These are phyloP conservation scores for Pedetes capensis DNA, from an alignment of 2,113 vertebrate genomes.

Conservation along the genomic window DNA sequence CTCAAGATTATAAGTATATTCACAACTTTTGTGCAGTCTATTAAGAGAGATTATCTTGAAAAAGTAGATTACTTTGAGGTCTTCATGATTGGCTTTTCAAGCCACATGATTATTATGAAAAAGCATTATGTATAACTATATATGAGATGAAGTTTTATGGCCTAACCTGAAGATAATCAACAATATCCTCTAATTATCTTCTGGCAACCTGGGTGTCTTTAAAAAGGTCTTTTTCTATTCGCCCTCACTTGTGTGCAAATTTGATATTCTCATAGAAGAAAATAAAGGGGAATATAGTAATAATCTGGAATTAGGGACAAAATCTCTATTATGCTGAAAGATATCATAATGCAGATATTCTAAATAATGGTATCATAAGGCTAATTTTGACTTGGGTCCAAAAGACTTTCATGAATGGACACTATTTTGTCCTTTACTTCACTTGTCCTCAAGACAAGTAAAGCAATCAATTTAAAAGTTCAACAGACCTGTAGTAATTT, in stretches of 20 bases:
- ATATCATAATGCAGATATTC: background rate
- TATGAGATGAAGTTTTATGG: background rate
- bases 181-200: background rate
- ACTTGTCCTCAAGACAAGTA: background rate
- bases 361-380: background rate
- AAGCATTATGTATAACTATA: background rate
- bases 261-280: background rate
- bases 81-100: background rate
- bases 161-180: background rate
- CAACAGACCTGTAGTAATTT: background rate
- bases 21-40: background rate
- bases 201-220: background rate
- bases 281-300: background rate
- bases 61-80: background rate
- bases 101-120: background rate
- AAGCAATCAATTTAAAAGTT: background rate
- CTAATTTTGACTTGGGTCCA: too few relatives aligned
- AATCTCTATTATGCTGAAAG: background rate
- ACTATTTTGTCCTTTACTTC: background rate
- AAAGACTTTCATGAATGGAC: background rate
- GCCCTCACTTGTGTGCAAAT: background rate
- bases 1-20: background rate
- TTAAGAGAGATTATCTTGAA: background rate
- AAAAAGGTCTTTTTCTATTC: background rate
- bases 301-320: background rate